These are phyloP conservation scores for Drosophila sucinea DNA, from an alignment of 1,140 invertebrate species.

Conservation along the genomic window DNA sequence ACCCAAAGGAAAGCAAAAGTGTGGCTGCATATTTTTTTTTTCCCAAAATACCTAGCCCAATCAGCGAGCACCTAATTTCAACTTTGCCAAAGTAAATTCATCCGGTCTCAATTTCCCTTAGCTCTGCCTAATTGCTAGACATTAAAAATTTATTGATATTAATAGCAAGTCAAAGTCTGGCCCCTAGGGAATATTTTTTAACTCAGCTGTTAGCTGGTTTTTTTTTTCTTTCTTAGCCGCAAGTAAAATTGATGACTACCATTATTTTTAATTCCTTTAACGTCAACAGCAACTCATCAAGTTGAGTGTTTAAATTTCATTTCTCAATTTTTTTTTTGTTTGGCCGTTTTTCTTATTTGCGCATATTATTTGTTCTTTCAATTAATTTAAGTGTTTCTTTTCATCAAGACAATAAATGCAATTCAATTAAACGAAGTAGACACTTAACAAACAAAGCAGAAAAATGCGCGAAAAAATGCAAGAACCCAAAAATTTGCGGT, in stretches of 20 bases:
- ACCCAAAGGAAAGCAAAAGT: background rate
- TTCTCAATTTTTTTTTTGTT: slow-evolving; percentile 39
- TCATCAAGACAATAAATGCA: slow-evolving; percentile 56
- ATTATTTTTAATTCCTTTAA: slow-evolving; percentile 75
- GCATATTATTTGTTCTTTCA: slow-evolving; percentile 38
- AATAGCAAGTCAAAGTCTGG: slow-evolving; percentile 44
- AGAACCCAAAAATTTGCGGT: background rate
- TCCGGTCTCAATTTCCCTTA: slow-evolving; percentile 5
- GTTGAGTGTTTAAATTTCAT: slow-evolving; percentile 75
- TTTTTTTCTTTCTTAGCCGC: slow-evolving; percentile 17
- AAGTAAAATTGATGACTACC: slow-evolving; percentile 64
- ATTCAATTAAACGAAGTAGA: slow-evolving; percentile 67
- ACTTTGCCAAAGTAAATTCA: slow-evolving; percentile 13
- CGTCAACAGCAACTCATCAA: slow-evolving; percentile 78
- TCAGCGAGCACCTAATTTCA: background rate
- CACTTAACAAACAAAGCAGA: background rate
- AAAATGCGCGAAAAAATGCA: background rate
- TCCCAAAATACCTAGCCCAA: background rate
- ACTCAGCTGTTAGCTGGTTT: background rate
- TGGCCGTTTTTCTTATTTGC: slow-evolving; percentile 23
- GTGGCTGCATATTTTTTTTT: background rate
- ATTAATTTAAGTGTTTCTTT: slow-evolving; percentile 29
- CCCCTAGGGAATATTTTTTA: slow-evolving; percentile 22
- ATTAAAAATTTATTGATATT: slow-evolving; percentile 72
- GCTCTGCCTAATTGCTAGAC: slow-evolving; percentile 52